Evolutionary conservation across 2,888 invertebrate genomes (phyloP).

Genomic region (Euspilapteryx auroguttella): DNA sequence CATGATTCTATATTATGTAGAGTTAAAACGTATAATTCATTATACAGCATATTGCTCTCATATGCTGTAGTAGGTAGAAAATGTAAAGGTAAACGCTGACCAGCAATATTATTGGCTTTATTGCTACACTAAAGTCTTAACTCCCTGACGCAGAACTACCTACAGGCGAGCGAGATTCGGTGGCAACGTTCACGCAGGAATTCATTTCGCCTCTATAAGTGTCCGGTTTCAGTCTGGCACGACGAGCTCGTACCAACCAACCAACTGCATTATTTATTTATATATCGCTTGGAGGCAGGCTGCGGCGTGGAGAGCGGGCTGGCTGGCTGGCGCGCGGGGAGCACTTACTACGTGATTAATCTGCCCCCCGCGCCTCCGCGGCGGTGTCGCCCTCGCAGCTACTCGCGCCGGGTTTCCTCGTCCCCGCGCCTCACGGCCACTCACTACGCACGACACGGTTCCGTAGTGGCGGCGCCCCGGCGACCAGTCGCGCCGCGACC

Average conservation of each 20-base stretch:
- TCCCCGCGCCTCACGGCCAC: conserved; percentile 61
- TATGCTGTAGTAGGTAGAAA: too few species aligned
- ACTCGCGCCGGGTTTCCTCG: conserved; percentile 60
- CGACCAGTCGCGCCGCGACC: conserved; percentile 46
- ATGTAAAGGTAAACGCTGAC: too few species aligned
- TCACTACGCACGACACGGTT: conserved; percentile 51
- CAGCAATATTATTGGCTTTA: too few species aligned
- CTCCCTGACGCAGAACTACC: conserved; percentile 5
- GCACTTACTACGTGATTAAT: conserved; percentile 62
- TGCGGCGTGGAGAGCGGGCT: too few species aligned
- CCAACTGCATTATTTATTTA: conserved; percentile 54
- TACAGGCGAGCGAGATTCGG: too few species aligned
- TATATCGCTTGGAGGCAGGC: conserved; percentile 51
- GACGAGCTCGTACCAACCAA: conserved; percentile 24
- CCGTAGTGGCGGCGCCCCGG: conserved; percentile 36
- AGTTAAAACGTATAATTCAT: too few species aligned
- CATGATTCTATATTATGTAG: too few species aligned
- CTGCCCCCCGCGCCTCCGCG: conserved; percentile 23
- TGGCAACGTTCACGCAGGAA: conserved; percentile 48
- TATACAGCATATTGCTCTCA: too few species aligned
- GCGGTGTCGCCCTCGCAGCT: conserved; percentile 21
- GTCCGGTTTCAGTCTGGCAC: conserved; percentile 59
- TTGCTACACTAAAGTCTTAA: too few species aligned
- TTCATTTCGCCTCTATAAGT: conserved; percentile 47
- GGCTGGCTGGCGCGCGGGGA: too few species aligned